Conservation (phyloP, 2,113 vertebrate genomes). For the Myotis brandtii region DNA sequence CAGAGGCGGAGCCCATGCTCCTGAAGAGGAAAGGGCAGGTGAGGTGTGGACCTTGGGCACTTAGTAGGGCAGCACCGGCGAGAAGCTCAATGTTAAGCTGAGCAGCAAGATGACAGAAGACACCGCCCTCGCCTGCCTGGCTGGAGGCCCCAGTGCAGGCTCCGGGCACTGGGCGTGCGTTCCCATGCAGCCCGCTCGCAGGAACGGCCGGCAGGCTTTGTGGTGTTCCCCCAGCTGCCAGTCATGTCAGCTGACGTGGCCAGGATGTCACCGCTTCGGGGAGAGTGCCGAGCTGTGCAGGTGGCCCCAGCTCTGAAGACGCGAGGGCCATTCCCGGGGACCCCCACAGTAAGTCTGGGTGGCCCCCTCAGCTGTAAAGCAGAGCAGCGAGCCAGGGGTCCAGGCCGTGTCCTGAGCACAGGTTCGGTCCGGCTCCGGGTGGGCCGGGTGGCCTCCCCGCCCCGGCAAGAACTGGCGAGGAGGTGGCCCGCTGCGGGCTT, state of each 20-base stretch:
- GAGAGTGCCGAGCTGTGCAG: neutral
- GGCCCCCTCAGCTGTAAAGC: neutral
- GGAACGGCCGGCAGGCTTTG: too few species aligned
- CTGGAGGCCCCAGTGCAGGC: neutral
- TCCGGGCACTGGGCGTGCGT: accelerated
- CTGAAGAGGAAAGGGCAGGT: neutral
- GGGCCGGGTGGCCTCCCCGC: too few species aligned
- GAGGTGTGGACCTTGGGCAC: accelerated
- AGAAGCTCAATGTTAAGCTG: neutral
- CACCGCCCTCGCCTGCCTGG: accelerated
- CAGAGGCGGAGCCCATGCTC: accelerated
- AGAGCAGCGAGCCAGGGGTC: neutral
- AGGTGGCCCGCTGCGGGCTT: neutral
- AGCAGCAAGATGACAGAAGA: neutral
- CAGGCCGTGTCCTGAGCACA: neutral
- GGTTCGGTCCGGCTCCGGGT: too few species aligned
- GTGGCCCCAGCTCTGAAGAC: accelerated
- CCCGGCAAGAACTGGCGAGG: too few species aligned
- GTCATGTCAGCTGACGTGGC: neutral
- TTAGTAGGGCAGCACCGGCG: accelerated
- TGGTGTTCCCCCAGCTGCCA: neutral
- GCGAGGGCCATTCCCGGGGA: neutral
- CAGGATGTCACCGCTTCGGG: neutral
- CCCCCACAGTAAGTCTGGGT: neutral
- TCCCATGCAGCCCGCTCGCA: neutral